Percentiles rank a stretch among this genome's conserved stretches.
Conservation (phyloP, 2,888 invertebrate species). For the Ceriagrion tenellum region DNA sequence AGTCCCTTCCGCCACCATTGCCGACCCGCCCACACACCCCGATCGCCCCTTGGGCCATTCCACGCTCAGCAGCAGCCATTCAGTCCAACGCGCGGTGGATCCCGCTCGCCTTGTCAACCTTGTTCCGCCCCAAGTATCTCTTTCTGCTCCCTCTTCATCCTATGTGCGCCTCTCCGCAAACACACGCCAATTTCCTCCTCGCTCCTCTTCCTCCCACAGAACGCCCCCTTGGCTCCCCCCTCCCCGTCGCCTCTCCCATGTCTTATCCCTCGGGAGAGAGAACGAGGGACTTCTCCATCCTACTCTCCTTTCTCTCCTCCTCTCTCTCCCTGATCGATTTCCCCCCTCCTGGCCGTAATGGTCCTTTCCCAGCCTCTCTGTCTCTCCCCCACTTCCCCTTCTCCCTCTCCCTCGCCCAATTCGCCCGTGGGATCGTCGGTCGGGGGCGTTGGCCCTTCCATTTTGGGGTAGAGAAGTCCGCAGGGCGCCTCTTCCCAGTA, state of each 20-base stretch:
- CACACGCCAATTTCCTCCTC: neutral
- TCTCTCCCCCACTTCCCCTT: neutral
- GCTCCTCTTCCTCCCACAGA: neutral
- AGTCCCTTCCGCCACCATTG: neutral
- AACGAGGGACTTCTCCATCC: neutral
- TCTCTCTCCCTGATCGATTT: slow-evolving; percentile 43
- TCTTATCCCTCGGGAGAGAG: slow-evolving; percentile 17
- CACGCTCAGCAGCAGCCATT: neutral
- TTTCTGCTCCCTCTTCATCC: neutral
- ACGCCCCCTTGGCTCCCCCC: neutral
- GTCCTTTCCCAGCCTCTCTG: neutral
- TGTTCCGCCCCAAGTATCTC: neutral
- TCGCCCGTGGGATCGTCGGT: slow-evolving; percentile 34
- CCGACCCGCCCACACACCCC: neutral
- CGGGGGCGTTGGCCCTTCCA: slow-evolving; percentile 61
- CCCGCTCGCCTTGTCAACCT: neutral
- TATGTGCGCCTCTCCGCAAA: neutral
- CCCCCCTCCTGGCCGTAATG: neutral
- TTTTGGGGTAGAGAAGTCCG: slow-evolving; percentile 37
- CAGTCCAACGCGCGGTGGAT: neutral
- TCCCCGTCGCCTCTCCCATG: neutral
- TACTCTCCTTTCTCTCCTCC: neutral
- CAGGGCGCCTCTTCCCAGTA: slow-evolving; percentile 2
- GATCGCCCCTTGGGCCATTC: neutral
- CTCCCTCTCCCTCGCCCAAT: neutral